Evolutionary conservation across 2,797 vertebrate genomes (phyloP).

Genomic region (Etheostoma perlongum): DNA sequence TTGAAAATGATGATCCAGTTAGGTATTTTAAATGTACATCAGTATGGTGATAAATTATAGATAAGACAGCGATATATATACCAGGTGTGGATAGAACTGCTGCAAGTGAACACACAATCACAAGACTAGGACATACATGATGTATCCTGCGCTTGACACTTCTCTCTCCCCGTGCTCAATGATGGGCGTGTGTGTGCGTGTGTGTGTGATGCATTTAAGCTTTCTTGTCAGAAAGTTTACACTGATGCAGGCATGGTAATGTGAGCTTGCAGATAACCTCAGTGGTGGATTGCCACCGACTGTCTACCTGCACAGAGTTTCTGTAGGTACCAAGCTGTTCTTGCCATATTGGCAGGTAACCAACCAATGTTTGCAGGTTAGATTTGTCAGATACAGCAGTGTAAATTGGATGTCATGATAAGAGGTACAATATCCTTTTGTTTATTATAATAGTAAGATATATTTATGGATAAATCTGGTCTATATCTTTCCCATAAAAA

Average conservation of each 20-base stretch:
- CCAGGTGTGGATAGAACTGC: slow-evolving; percentile 28
- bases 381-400: background rate
- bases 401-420: background rate
- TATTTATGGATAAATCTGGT: background rate
- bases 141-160: slow-evolving; percentile 10
- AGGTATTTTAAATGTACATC: slow-evolving; percentile 24
- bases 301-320: background rate
- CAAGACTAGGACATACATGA: slow-evolving; percentile 48
- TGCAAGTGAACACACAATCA: slow-evolving; percentile 4
- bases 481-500: too few relatives aligned
- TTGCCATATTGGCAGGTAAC: too few relatives aligned
- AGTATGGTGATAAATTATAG: slow-evolving; percentile 53
- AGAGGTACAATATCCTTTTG: background rate
- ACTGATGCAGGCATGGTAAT: slow-evolving; percentile 19
- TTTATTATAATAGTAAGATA: background rate
- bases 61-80: slow-evolving; percentile 31
- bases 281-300: background rate
- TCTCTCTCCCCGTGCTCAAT: slow-evolving; percentile 35
- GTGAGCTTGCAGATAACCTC: background rate
- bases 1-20: slow-evolving; percentile 25
- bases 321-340: background rate
- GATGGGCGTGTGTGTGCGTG: slow-evolving; percentile 25
- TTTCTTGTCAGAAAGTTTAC: slow-evolving; percentile 30
- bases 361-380: background rate
- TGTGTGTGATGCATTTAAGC: background rate